Percentiles rank a stretch among this genome's conserved stretches.
phyloP scores from a whole-genome alignment of 2,797 vertebrate species.

The Lacerta agilis region DNA sequence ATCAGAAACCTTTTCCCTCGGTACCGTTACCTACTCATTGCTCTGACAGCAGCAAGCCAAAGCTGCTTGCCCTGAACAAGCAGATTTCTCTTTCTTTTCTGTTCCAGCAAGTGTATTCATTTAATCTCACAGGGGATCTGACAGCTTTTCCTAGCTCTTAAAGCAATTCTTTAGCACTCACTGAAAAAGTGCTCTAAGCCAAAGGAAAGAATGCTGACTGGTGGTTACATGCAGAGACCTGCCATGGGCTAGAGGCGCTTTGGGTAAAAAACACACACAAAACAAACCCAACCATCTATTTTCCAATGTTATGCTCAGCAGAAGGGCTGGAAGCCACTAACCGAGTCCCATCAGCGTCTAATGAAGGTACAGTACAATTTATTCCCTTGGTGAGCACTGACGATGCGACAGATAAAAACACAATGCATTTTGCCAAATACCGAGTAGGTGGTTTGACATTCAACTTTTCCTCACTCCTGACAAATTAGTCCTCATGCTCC shows the following conservation, averaged over 20 bases:
- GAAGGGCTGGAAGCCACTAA: slow-evolving; percentile 48
- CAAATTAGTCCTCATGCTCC: neutral
- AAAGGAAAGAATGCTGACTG: slow-evolving; percentile 68
- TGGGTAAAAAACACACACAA: slow-evolving; percentile 30
- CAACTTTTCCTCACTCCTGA: neutral
- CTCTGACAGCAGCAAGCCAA: slow-evolving; percentile 70
- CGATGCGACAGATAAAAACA: neutral
- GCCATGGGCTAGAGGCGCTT: slow-evolving; percentile 38
- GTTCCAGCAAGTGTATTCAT: slow-evolving; percentile 71
- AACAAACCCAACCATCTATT: slow-evolving; percentile 20
- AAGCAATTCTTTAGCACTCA: slow-evolving; percentile 76
- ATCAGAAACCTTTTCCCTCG: neutral
- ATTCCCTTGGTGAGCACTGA: slow-evolving; percentile 39
- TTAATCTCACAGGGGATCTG: slow-evolving; percentile 78
- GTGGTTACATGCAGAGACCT: slow-evolving; percentile 61
- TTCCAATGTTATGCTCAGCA: slow-evolving; percentile 32
- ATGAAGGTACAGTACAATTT: slow-evolving; percentile 59
- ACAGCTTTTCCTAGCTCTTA: slow-evolving; percentile 77
- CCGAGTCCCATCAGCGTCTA: slow-evolving; percentile 59
- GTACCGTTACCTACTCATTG: slow-evolving; percentile 6
- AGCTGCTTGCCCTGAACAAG: slow-evolving; percentile 60
- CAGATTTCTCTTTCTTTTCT: slow-evolving; percentile 71
- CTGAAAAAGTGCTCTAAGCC: slow-evolving; percentile 71
- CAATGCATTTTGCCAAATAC: neutral
- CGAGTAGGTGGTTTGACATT: neutral